Evolutionary conservation across 2,113 vertebrate genomes (phyloP).

Genomic region (Tringa solitaria): DNA sequence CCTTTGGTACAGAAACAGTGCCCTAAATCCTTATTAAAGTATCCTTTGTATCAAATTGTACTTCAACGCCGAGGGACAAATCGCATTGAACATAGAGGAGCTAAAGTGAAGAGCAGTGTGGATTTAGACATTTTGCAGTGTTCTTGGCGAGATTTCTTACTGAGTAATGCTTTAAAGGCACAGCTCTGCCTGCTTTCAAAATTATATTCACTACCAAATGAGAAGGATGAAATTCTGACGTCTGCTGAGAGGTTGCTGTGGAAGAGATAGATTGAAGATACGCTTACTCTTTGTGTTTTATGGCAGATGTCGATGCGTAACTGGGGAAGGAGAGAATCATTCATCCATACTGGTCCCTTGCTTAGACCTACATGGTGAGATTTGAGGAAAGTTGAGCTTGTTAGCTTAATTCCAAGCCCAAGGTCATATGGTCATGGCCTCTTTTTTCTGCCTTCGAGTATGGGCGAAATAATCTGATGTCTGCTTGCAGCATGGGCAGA

Average conservation of each 20-base stretch:
- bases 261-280: neutral
- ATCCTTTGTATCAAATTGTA: neutral
- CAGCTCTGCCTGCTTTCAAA: neutral
- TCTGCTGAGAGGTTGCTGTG: neutral
- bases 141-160: neutral
- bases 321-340: neutral
- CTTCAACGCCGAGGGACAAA: neutral
- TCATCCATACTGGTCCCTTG: neutral
- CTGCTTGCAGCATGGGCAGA: neutral
- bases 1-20: slow-evolving; percentile 4
- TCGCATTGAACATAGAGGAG: neutral
- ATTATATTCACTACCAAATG: neutral
- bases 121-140: neutral
- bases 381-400: neutral
- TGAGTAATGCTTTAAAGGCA: neutral
- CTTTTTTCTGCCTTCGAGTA: neutral
- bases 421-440: neutral
- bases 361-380: neutral
- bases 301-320: neutral
- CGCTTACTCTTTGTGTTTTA: neutral
- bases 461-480: neutral
- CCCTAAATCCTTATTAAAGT: slow-evolving; percentile 32
- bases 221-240: neutral
- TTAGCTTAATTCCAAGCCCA: neutral
- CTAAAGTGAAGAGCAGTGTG: neutral